Percentiles rank a stretch among this genome's conserved stretches.
phyloP scores from a whole-genome alignment of 2,888 invertebrate genomes.

The Ptilodon capucinus region DNA sequence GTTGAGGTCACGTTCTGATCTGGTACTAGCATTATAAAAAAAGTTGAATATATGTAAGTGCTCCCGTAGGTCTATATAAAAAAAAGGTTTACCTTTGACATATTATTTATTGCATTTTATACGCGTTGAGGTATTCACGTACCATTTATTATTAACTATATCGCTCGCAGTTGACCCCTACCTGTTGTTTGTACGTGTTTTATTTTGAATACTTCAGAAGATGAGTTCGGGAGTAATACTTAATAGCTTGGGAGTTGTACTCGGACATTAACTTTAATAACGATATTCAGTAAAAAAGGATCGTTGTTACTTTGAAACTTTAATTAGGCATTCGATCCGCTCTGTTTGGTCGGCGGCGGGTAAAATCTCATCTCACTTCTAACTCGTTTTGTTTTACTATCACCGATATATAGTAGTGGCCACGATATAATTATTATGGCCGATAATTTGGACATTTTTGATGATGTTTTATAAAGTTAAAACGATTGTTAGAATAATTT shows the following conservation, averaged over 20 bases:
- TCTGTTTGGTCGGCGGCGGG: conserved; percentile 43
- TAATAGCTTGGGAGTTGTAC: conserved; percentile 46
- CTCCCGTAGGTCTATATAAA: no score
- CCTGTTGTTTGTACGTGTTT: conserved; percentile 41
- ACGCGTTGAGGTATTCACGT: no score
- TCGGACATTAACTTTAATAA: conserved; percentile 44
- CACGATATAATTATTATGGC: conserved; percentile 8
- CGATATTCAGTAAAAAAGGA: conserved; percentile 43
- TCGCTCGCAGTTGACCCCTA: conserved; percentile 19
- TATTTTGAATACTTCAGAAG: conserved; percentile 56
- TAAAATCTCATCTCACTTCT: conserved; percentile 24
- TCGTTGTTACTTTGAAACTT: conserved; percentile 53
- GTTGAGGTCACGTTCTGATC: no score
- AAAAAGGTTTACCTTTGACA: no score
- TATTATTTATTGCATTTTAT: no score
- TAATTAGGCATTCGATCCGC: conserved; percentile 71
- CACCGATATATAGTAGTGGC: conserved; percentile 6
- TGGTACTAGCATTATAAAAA: no score
- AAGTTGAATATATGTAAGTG: no score
- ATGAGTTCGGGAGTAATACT: conserved; percentile 52
- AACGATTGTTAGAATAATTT: conserved; percentile 6
- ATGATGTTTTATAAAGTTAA: neutral
- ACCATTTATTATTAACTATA: no score
- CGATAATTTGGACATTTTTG: conserved; percentile 9
- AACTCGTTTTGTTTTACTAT: conserved; percentile 18